Percentiles rank a stretch among this genome's conserved stretches.
These are phyloP conservation scores for Drosophila trapezifrons DNA, from an alignment of 1,140 invertebrate genomes.

Conservation along the genomic window DNA sequence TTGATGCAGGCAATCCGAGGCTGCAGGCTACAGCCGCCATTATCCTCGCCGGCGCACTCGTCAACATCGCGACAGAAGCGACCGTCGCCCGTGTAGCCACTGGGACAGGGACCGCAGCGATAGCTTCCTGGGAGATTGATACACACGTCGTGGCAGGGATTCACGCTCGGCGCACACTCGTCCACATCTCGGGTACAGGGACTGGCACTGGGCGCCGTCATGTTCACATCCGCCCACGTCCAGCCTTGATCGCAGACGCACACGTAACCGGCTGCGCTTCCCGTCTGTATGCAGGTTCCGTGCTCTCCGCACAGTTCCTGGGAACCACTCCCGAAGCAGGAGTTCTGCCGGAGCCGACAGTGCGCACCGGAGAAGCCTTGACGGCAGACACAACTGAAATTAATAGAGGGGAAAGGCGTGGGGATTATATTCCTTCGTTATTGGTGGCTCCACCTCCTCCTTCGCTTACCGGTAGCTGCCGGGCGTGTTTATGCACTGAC, in stretches of 20 bases:
- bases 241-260: conserved; percentile 95
- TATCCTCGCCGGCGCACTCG: conserved; percentile 91
- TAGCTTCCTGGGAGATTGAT: conserved; percentile 94
- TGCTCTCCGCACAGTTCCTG: conserved; percentile 94
- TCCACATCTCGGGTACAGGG: conserved; percentile 89
- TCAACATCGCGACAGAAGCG: conserved; percentile 93
- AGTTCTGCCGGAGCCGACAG: conserved; percentile 89
- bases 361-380: conserved; percentile 91
- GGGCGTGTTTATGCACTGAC: conserved; percentile 91
- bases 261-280: conserved; percentile 86
- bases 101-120: conserved; percentile 92
- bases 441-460: too few relatives aligned
- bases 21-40: conserved; percentile 95
- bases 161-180: conserved; percentile 90
- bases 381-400: conserved; percentile 89
- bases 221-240: conserved; percentile 88
- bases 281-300: conserved; percentile 90
- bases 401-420: too few relatives aligned
- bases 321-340: conserved; percentile 89
- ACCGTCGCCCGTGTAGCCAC: conserved; percentile 93
- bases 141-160: conserved; percentile 92
- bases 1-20: conserved; percentile 92
- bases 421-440: rapidly evolving
- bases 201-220: conserved; percentile 86
- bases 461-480: conserved; percentile 89